Base-by-base conservation (phyloP, 2,797 vertebrate species). In the Liasis olivaceus region DNA sequence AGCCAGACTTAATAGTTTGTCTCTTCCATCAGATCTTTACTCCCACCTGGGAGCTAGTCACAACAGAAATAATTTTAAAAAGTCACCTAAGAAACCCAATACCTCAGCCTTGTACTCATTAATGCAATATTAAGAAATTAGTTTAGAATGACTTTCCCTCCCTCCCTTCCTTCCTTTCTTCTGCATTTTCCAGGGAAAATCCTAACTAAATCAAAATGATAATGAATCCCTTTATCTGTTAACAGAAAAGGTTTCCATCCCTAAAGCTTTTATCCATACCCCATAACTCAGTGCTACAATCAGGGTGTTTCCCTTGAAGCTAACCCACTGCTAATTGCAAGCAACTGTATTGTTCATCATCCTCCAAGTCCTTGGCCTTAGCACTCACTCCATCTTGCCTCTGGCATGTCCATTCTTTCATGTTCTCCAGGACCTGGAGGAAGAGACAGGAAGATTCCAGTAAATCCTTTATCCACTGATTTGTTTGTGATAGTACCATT, bases 131-230 rank as follows among this genome's bases (percentile, higher is more conserved):
- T 36, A 77, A 77, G 17, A 47, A 7, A 58, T 63, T 56, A 17
- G 1, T 89, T 51, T 62, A 14, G 2, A 31, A 60, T 7, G 4
- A 4, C 51, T 51, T 6, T 51, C 6, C 51, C 51, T 51, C 6
- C 51, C 51, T 54, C 6, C 51, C 51, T 54, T 54, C 51, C 51
- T 54, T 8, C 51, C 51, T 54, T 54, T 1, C 51, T 54, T 54
- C 6, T 92, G 90, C 36, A 91, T 56, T 86, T 36, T 84, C 22
- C 59, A 63, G 72, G 91, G 47, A 62, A 72, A 88, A 89, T 88
- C 42, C 54, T 5, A 89, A 92, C n/a, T 62, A 94, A 90, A 91
- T 28, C 72, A 77, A 81, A 94, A 93, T 93, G 36, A 51, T 92
- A 92, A 72, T 72, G n/a, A 72, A 90, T 60, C 77, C 91, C 94